Base-by-base conservation (phyloP, 2,888 invertebrate genomes). In the Nomada lathburiana region DNA sequence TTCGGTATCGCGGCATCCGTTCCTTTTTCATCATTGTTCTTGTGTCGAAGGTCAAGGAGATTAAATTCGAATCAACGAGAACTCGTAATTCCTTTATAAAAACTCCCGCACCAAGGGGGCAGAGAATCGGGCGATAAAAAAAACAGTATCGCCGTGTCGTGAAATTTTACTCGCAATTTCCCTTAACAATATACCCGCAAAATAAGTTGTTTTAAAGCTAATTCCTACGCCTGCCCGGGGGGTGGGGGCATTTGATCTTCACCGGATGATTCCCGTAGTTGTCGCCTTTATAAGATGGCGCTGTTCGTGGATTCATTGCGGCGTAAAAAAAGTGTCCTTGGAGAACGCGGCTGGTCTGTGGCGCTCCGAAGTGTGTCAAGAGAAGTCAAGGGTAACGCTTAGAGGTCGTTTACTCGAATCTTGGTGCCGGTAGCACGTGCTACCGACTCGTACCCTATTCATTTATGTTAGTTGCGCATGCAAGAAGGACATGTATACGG, bases 401-500 rank as follows among this genome's bases (percentile, higher is more conserved):
- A 73, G 67, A 57, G 85, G 76, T 83, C 78, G 84, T 81, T 86
- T 75, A 67, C 84, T 82, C 73, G 80, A 84, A 82, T 80, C 78
- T 59, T 76, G 82, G 68, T 36, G 55, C 73, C 47, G 63, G 77
- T 72, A 80, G 80, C 85, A 83, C 82, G 87, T 82, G 87, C 82
- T 76, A 60, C 60, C 52, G 18, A 18, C 87, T 80, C 81, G 79
- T 81, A 84, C 76, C 83, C 88, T 83, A 86, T 89, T 86, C 88
- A 86, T 88, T 90, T 88, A 91, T 89, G 90, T 87, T 85, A 83
- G 82, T 88, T 89, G 86, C 83, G 88, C 92, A 92, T 92, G 92
- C 92, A 89, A 91, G 85, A 90, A 84, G 87, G 86, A 90, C 91
- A 88, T 89, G 90, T 88, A 88, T 88, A 88, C 80, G 84, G 88